Evolutionary conservation across 2,797 vertebrate genomes (phyloP).

Genomic region (Enteromius paludinosus): DNA sequence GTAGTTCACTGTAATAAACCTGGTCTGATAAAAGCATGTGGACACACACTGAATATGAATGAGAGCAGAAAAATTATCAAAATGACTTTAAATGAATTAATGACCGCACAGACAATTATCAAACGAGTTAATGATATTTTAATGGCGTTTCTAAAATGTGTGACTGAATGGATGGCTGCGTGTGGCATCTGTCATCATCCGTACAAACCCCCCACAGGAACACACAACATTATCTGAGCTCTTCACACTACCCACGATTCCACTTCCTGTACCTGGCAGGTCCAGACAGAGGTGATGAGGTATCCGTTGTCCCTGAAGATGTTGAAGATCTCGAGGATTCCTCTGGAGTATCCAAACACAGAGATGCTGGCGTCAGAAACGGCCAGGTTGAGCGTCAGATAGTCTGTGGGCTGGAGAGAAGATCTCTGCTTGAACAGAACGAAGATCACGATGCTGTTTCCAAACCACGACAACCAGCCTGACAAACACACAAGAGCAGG

Average conservation of each 20-base stretch:
- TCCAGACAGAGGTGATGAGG: conserved; percentile 87
- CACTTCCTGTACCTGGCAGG: conserved; percentile 81
- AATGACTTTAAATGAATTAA: neutral
- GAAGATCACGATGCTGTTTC: conserved; percentile 88
- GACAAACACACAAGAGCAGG: conserved; percentile 52
- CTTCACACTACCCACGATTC: neutral
- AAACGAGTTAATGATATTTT: neutral
- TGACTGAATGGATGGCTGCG: neutral
- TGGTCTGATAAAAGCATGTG: neutral
- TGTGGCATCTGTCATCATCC: too few species aligned
- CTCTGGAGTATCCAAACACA: conserved; percentile 86
- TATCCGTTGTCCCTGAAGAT: conserved; percentile 87
- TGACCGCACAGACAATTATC: neutral
- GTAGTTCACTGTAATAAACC: neutral
- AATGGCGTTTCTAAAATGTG: neutral
- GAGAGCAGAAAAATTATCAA: neutral
- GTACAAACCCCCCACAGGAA: too few species aligned
- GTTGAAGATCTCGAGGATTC: conserved; percentile 88
- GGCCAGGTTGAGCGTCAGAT: conserved; percentile 87
- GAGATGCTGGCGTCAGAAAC: conserved; percentile 87
- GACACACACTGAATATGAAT: neutral
- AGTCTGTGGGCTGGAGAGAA: conserved; percentile 83
- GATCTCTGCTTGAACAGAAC: conserved; percentile 85
- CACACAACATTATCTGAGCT: too few species aligned
- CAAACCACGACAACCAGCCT: conserved; percentile 91